Evolutionary conservation across 2,113 vertebrate species (phyloP).

Genomic region (Speoplatyrhinus poulsoni): DNA sequence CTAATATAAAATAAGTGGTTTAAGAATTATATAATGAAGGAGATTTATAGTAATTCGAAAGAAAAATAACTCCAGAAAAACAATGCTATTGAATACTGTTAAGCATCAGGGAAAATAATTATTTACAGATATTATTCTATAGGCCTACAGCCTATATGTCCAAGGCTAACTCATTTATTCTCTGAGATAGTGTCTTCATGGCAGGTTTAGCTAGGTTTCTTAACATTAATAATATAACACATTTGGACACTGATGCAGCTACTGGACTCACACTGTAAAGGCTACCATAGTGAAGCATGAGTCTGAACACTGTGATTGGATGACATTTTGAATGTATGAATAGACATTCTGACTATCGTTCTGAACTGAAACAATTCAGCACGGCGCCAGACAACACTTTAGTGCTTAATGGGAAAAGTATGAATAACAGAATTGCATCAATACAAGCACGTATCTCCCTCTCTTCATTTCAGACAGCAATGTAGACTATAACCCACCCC

Average conservation of each 20-base stretch:
- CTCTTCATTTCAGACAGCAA: not conserved
- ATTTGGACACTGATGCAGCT: conserved; percentile 59
- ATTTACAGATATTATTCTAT: too few relatives aligned
- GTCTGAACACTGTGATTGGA: conserved; percentile 50
- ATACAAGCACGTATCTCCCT: conserved; percentile 27
- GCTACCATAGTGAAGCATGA: conserved; percentile 39
- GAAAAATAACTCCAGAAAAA: too few relatives aligned
- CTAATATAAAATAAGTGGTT: not conserved
- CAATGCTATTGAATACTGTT: too few relatives aligned
- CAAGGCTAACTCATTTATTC: too few relatives aligned
- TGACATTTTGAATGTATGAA: conserved; percentile 64
- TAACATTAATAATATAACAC: conserved; percentile 39
- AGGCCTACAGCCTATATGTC: too few relatives aligned
- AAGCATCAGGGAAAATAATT: too few relatives aligned
- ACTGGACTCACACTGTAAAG: conserved; percentile 28
- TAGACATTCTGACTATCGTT: conserved; percentile 53
- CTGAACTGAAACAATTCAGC: conserved; percentile 54
- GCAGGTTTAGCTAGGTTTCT: conserved; percentile 32
- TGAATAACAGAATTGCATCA: conserved; percentile 19
- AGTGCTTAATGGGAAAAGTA: conserved; percentile 6
- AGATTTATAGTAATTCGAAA: too few relatives aligned
- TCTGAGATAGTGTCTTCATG: conserved; percentile 8
- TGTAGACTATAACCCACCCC: conserved; percentile 8
- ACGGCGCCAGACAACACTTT: conserved; percentile 27
- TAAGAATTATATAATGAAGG: too few relatives aligned